Evolutionary conservation across 2,888 invertebrate genomes (phyloP), one percentile per base, ranked within the genome.

Genomic region (Oscheius myriophilus): DNA sequence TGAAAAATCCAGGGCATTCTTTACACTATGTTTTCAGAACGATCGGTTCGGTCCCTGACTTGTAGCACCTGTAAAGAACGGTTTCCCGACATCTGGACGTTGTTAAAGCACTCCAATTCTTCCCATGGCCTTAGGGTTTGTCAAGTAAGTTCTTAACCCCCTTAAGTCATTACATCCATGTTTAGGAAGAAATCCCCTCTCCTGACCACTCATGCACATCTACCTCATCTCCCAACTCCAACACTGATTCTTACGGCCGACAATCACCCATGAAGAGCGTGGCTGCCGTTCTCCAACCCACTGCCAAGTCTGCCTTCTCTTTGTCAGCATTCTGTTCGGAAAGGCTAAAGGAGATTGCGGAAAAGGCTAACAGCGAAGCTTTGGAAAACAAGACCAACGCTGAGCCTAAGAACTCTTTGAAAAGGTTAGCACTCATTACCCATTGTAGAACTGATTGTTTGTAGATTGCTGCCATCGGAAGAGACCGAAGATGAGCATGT

Each of bases 261-360:
- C 53, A 52, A 21, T 67, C 59, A 1, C 67, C 59, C 1, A 23
- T 54, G 33, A 63, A 63, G 63, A 52, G 42, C 33, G 33, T 61
- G 12, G 54, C 54, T 52, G 42, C 63, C 11, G 63, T 51, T 9
- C 63, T 54, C 39, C 66, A 71, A 59, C 71, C 73, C 14, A 57
- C 63, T 12, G 65, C 75, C n/a, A 76, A 78, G 23, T 69, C 73
- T n/a, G 73, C 81, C 21, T 83, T 83, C 71, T 71, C 69, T 14
- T 66, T 82, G 52, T 76, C 82, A 57, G 74, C 78, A 3, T 86
- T 83, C 71, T 86, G 84, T 64, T 80, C 82, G 9, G 84, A 86
- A 26, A 59, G 82, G 16, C 76, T 86, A 54, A 84, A 84, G 65
- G 83, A 85, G 55, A 70, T 83, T 51, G 86, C 86, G 2, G 80